phyloP scores from a whole-genome alignment of 2,888 invertebrate genomes.

The Octonoba sinensis region DNA sequence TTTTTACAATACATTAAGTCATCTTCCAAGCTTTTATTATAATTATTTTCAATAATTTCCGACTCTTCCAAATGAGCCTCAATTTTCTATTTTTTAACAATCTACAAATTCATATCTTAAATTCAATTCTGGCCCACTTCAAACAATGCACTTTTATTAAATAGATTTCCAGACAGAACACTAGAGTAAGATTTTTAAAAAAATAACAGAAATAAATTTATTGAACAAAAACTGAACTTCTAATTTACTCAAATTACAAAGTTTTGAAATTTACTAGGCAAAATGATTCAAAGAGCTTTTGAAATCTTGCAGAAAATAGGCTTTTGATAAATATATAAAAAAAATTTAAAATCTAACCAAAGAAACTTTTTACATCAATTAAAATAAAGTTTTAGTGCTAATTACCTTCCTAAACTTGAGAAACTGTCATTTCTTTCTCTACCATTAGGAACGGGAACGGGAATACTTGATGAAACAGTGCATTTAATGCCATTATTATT shows the following conservation, averaged over 20 bases:
- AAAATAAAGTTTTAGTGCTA: background rate
- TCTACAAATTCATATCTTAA: no score
- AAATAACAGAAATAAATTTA: background rate
- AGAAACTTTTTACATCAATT: background rate
- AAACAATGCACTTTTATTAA: background rate
- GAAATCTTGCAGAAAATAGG: background rate
- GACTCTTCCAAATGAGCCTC: no score
- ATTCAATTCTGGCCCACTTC: no score
- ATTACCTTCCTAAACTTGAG: constrained; percentile 53
- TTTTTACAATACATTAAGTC: no score
- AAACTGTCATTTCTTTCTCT: constrained; percentile 47
- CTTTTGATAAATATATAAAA: background rate
- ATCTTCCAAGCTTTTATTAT: no score
- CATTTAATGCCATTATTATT: constrained; percentile 33
- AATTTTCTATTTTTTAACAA: no score
- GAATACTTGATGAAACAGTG: constrained; percentile 41
- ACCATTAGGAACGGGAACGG: constrained; percentile 51
- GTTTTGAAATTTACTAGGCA: background rate
- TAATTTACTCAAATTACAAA: background rate
- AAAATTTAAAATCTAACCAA: background rate
- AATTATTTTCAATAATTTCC: no score
- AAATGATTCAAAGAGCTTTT: no score
- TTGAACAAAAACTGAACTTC: background rate
- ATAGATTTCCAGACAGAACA: background rate
- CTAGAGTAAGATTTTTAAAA: background rate